Evolutionary conservation across 2,113 vertebrate species (phyloP), one percentile per base, ranked within the genome.

Genomic region (Carettochelys insculpta): DNA sequence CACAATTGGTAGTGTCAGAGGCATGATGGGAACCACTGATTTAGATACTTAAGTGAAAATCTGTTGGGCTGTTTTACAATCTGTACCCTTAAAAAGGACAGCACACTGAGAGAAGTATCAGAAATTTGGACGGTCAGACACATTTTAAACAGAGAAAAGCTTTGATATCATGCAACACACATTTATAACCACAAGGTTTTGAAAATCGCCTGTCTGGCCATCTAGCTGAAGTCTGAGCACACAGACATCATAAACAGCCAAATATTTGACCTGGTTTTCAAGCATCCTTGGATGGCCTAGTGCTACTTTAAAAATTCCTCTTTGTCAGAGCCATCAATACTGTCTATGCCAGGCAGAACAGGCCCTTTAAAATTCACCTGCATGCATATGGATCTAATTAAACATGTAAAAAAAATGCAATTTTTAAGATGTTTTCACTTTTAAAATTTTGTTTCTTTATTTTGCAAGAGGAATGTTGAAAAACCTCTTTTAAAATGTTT

Each of bases 1-100:
- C 75, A 77, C 73, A 95, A 88, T 41, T 80, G 77, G 92, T n/a
- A 29, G 56, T 87, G 90, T 77, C 43, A 45, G 51, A 12, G 73
- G 53, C 83, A 41, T 58, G 82, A 88, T 38, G 78, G 90, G 56
- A 89, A 79, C 92, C 90, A 47, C 34, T 82, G 77, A 11, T 80
- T 90, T 47, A 85, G 53, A 80, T 83, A 84, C 47, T 85, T 88
- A 90, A 88, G 91, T 79, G 90, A 82, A 53, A 85, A 87, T 27
- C 24, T 80, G 12, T 27, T 9, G 52, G 95, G 86, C 80, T 56
- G 90, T 54, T 92, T 92, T 54, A 25, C 38, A 73, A 43, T 45
- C 41, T 73, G 71, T 43, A 75, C 71, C 41, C 11, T 45, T 45
- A 75, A 75, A 75, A 45, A 27, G 29, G 27, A 13, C 19, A 68